Conservation (phyloP, 2,888 invertebrate genomes). For the Drosophila mayaguana region DNA sequence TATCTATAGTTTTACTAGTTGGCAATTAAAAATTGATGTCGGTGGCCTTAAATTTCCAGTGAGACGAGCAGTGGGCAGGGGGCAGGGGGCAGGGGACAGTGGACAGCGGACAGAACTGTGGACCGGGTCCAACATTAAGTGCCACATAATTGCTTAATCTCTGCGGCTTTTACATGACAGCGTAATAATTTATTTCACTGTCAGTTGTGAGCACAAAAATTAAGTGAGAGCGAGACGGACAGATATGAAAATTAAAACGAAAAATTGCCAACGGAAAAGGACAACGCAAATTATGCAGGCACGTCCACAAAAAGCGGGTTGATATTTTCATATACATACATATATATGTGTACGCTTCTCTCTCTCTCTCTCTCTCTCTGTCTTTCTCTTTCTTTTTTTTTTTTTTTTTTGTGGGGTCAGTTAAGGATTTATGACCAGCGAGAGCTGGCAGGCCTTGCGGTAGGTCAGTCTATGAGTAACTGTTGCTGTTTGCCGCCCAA, state of each 20-base stretch:
- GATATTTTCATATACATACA: constrained; percentile 44
- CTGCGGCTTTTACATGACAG: constrained; percentile 82
- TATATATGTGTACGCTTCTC: not conserved
- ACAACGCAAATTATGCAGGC: constrained; percentile 81
- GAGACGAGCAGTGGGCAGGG: no score
- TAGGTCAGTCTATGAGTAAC: constrained; percentile 39
- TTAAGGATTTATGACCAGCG: constrained; percentile 63
- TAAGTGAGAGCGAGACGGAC: constrained; percentile 6
- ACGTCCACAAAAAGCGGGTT: constrained; percentile 64
- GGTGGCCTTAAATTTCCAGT: constrained; percentile 46
- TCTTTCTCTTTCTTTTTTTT: not conserved
- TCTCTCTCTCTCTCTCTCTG: not conserved
- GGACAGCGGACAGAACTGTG: constrained; percentile 11
- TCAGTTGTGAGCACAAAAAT: constrained; percentile 54
- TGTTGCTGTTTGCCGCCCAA: constrained; percentile 45
- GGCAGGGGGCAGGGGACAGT: not conserved
- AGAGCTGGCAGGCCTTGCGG: constrained; percentile 35
- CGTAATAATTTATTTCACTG: constrained; percentile 81
- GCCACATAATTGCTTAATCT: constrained; percentile 82
- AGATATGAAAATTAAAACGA: constrained; percentile 75
- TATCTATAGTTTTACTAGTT: constrained; percentile 34
- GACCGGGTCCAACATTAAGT: constrained; percentile 73
- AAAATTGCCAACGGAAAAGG: constrained; percentile 61
- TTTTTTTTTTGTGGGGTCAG: constrained; percentile 52
- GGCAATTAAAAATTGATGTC: constrained; percentile 67